These are phyloP conservation scores for Etheostoma spectabile DNA, from an alignment of 2,113 vertebrate genomes.

Conservation along the genomic window DNA sequence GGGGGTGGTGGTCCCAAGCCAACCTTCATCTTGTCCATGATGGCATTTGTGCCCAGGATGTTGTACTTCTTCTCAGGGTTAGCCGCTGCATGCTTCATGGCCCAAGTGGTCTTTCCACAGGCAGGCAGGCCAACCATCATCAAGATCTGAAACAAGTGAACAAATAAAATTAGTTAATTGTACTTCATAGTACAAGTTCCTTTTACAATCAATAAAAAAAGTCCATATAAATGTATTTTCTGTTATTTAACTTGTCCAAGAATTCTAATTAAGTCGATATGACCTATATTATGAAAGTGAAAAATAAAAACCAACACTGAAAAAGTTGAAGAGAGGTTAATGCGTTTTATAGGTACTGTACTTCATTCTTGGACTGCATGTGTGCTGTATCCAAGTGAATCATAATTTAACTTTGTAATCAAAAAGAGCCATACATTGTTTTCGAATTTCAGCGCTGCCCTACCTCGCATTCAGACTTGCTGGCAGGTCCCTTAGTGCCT, in stretches of 20 bases:
- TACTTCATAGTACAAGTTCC: not conserved
- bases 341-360: not conserved
- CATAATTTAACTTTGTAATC: not conserved
- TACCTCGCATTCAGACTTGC: conserved; percentile 93
- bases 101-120: conserved; percentile 93
- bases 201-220: not conserved
- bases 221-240: not conserved
- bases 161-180: not conserved
- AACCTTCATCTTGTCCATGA: conserved; percentile 97
- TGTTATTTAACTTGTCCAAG: not conserved
- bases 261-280: not conserved
- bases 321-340: not conserved
- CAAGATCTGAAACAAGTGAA: conserved; percentile 83
- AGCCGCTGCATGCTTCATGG: conserved; percentile 86
- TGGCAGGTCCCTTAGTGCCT: conserved; percentile 88
- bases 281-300: not conserved
- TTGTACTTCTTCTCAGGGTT: conserved; percentile 93
- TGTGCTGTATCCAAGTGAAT: not conserved
- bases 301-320: not conserved
- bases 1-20: not conserved
- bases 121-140: conserved; percentile 95
- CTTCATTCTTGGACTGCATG: not conserved
- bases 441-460: not conserved
- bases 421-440: not conserved
- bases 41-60: conserved; percentile 94